Evolutionary conservation across 2,113 vertebrate species (phyloP).

Genomic region (Loxodonta africana): DNA sequence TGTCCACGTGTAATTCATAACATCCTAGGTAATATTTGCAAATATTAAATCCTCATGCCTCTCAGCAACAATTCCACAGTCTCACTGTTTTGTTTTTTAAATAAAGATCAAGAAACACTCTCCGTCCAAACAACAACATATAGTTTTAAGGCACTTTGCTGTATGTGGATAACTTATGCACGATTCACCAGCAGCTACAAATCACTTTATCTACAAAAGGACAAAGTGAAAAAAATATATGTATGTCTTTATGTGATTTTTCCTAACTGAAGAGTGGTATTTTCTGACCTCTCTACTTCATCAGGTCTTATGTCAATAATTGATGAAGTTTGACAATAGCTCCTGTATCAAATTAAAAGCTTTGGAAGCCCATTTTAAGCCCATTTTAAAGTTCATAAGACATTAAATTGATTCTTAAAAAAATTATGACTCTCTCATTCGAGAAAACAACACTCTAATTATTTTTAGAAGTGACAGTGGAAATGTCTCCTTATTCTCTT

Average conservation of each 20-base stretch:
- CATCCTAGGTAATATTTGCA: conserved; percentile 5
- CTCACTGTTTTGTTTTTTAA: conserved; percentile 21
- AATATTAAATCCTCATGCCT: not conserved
- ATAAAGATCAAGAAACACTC: not conserved
- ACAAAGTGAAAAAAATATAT: not conserved
- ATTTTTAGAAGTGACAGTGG: conserved; percentile 53
- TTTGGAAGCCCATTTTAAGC: conserved; percentile 1
- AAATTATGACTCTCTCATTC: not conserved
- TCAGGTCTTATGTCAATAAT: conserved; percentile 30
- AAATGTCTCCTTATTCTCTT: conserved; percentile 50
- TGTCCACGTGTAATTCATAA: conserved; percentile 26
- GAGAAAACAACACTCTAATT: not conserved
- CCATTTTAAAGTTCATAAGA: conserved; percentile 33
- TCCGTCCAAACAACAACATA: not conserved
- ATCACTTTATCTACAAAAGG: not conserved
- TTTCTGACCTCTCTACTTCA: not conserved
- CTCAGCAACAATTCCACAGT: not conserved
- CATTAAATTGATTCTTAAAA: conserved; percentile 49
- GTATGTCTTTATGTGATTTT: not conserved
- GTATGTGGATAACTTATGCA: not conserved
- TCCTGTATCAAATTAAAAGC: not conserved
- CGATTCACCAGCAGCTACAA: conserved; percentile 31
- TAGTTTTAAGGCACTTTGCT: not conserved
- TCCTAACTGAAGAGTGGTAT: not conserved
- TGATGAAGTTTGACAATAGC: not conserved